These are phyloP conservation scores for Choloepus hoffmanni DNA, from an alignment of 2,113 vertebrate genomes.

Conservation along the genomic window DNA sequence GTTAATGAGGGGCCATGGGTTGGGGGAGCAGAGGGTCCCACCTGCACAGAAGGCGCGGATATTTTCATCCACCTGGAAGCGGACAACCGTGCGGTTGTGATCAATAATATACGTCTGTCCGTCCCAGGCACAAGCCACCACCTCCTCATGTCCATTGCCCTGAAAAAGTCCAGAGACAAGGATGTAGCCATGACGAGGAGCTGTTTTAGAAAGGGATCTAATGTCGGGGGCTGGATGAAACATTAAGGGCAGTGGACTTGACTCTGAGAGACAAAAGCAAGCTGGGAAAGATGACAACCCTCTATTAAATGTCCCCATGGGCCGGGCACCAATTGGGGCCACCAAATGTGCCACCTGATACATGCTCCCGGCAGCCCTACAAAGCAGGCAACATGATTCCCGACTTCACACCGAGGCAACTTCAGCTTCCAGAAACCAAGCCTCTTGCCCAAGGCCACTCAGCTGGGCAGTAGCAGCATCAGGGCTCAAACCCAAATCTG, in stretches of 20 bases:
- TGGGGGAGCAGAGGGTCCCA: conserved; percentile 74
- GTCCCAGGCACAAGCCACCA: conserved; percentile 98
- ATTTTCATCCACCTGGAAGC: conserved; percentile 99
- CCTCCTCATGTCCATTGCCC: conserved; percentile 97
- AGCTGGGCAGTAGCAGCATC: background rate
- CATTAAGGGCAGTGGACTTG: background rate
- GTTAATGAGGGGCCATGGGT: fast-evolving
- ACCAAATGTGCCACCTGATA: background rate
- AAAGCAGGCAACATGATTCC: background rate
- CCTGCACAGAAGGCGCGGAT: conserved; percentile 98
- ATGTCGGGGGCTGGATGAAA: background rate
- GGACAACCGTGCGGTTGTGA: conserved; percentile 94
- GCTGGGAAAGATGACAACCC: background rate
- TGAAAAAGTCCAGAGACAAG: conserved; percentile 79
- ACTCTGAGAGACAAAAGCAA: background rate
- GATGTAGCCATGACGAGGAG: background rate
- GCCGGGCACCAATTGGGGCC: background rate
- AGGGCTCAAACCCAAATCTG: background rate
- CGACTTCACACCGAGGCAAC: background rate
- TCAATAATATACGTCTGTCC: conserved; percentile 99
- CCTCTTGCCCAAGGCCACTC: background rate
- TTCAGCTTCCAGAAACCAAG: background rate
- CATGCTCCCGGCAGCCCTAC: no score
- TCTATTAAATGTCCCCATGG: background rate
- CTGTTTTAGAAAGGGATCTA: background rate